phyloP scores from a whole-genome alignment of 1,140 invertebrate species.

The Tyrophagus putrescentiae region DNA sequence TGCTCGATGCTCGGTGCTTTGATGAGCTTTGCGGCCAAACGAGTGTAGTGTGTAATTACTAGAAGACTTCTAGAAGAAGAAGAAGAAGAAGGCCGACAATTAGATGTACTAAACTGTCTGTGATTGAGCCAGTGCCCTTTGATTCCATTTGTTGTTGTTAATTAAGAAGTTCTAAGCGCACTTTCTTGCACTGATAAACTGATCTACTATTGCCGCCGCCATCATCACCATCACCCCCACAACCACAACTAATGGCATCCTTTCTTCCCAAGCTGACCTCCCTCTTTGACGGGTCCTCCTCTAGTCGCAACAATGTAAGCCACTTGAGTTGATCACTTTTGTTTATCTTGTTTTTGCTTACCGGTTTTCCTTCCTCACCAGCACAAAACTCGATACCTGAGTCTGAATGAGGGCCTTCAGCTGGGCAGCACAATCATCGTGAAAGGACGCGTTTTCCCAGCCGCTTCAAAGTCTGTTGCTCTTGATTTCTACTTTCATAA shows the following conservation, averaged over 20 bases:
- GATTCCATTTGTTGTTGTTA: too few relatives aligned
- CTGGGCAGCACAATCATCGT: background rate
- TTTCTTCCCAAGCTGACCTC: constrained; percentile 1
- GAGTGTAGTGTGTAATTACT: too few relatives aligned
- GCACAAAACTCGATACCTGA: constrained; percentile 5
- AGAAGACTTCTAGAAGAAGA: too few relatives aligned
- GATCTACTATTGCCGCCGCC: too few relatives aligned
- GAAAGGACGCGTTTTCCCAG: constrained; percentile 3
- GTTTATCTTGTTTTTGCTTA: background rate
- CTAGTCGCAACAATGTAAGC: background rate
- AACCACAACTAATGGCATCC: background rate
- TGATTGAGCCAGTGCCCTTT: too few relatives aligned
- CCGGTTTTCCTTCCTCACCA: background rate
- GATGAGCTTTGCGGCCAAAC: too few relatives aligned
- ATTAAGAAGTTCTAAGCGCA: too few relatives aligned
- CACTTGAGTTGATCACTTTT: background rate
- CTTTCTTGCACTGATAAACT: too few relatives aligned
- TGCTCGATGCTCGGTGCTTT: too few relatives aligned
- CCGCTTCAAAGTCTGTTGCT: constrained; percentile 1
- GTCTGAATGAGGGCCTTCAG: constrained; percentile 12
- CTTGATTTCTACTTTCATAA: background rate
- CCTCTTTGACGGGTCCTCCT: background rate
- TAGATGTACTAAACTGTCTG: too few relatives aligned
- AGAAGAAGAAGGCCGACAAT: too few relatives aligned
- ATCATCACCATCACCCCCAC: too few relatives aligned